Conservation (phyloP, 2,888 invertebrate genomes). For the Oligia strigilis region DNA sequence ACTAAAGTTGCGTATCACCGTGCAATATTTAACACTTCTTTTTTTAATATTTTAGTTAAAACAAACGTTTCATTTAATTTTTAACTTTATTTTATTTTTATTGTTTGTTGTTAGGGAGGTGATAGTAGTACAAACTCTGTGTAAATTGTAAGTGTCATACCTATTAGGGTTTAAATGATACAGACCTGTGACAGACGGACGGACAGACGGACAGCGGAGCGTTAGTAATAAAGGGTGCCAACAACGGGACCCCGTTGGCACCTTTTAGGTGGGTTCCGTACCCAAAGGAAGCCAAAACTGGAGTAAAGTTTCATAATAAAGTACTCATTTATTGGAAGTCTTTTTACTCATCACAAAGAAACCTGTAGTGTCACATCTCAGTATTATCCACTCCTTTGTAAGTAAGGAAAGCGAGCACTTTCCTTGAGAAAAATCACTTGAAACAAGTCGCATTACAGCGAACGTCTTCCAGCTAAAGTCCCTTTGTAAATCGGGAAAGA, state of each 20-base stretch:
- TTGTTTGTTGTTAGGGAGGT: too few species aligned
- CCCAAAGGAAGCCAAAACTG: neutral
- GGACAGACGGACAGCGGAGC: neutral
- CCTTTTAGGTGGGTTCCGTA: neutral
- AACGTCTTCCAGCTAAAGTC: conserved; percentile 71
- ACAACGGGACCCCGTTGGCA: too few species aligned
- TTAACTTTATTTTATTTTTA: too few species aligned
- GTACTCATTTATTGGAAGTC: neutral
- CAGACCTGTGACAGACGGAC: neutral
- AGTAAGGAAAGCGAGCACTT: conserved; percentile 61
- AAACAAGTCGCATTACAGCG: conserved; percentile 75
- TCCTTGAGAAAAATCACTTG: conserved; percentile 72
- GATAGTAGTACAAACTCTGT: too few species aligned
- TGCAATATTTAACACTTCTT: too few species aligned
- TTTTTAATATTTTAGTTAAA: too few species aligned
- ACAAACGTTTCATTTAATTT: too few species aligned
- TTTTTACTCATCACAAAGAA: conserved; percentile 25
- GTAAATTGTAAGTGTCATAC: neutral
- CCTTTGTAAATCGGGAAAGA: conserved; percentile 73
- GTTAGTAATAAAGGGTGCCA: too few species aligned
- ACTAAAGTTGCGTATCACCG: too few species aligned
- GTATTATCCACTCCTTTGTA: conserved; percentile 46
- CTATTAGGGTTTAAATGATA: neutral
- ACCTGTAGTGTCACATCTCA: conserved; percentile 49
- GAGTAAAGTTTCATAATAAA: neutral